phyloP scores from a whole-genome alignment of 2,888 invertebrate species.

The Synergus laeviventris region DNA sequence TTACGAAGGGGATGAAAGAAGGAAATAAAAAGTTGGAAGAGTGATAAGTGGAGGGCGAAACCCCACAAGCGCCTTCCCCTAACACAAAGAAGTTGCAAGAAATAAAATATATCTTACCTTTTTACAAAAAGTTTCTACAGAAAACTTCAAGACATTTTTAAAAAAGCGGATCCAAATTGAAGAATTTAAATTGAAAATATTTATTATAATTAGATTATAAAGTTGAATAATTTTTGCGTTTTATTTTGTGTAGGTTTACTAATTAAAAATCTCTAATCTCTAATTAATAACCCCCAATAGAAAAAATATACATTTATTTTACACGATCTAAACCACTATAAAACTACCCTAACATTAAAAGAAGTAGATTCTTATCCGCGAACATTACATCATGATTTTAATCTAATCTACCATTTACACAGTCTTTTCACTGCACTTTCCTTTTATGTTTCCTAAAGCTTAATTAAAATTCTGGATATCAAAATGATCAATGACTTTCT shows the following conservation, averaged over 20 bases:
- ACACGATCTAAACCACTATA: not conserved
- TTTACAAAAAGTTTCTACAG: too few species aligned
- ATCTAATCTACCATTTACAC: constrained; percentile 28
- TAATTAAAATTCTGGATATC: constrained; percentile 8
- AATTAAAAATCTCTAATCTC: too few species aligned
- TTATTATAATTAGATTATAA: too few species aligned
- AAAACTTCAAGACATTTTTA: too few species aligned
- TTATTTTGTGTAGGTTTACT: not conserved
- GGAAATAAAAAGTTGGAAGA: not conserved
- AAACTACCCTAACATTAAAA: not conserved
- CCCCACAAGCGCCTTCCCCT: not conserved
- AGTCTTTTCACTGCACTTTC: constrained; percentile 20
- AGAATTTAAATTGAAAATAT: too few species aligned
- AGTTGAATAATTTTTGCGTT: not conserved
- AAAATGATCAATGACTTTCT: not conserved
- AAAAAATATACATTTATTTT: not conserved
- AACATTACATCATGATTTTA: constrained; percentile 15
- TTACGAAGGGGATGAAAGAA: not conserved
- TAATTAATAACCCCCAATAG: not conserved
- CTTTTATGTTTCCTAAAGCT: constrained; percentile 2
- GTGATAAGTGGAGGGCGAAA: not conserved
- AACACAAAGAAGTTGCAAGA: not conserved
- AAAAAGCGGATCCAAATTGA: too few species aligned
- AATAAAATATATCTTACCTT: not conserved
- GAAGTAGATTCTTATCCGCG: constrained; percentile 6